phyloP scores from a whole-genome alignment of 2,888 invertebrate genomes.

The Oligia latruncula region DNA sequence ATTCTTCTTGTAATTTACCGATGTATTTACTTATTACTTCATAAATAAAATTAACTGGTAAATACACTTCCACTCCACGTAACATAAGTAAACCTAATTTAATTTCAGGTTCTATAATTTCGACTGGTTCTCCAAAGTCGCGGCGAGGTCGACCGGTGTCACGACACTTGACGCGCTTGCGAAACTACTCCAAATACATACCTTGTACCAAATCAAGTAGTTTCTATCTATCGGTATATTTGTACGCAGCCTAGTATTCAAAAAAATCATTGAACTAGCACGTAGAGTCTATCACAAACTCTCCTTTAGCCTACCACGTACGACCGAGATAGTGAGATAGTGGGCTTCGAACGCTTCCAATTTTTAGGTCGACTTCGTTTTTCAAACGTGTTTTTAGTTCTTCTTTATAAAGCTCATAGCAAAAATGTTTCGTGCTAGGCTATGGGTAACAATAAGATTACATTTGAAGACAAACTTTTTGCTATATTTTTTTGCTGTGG shows the following conservation, averaged over 20 bases:
- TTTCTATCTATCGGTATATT: slow-evolving; percentile 2
- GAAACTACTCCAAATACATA: slow-evolving; percentile 49
- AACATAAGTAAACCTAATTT: slow-evolving; percentile 36
- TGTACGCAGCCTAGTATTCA: slow-evolving; percentile 5
- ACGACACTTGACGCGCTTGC: slow-evolving; percentile 68
- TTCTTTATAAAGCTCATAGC: neutral
- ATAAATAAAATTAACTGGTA: slow-evolving; percentile 5
- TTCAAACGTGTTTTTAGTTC: slow-evolving; percentile 14
- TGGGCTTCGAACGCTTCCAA: neutral
- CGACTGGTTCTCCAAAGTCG: slow-evolving; percentile 59
- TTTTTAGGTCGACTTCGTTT: slow-evolving; percentile 36
- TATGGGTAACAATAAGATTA: slow-evolving; percentile 9
- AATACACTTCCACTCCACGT: slow-evolving; percentile 23
- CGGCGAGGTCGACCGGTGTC: slow-evolving; percentile 71
- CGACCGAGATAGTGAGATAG: neutral
- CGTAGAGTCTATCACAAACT: slow-evolving; percentile 5
- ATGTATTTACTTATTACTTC: neutral
- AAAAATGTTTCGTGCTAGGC: slow-evolving; percentile 23
- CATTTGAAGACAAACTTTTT: slow-evolving; percentile 34
- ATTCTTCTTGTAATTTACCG: neutral
- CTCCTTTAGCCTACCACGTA: slow-evolving; percentile 25
- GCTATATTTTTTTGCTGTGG: slow-evolving; percentile 20
- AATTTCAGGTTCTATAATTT: slow-evolving; percentile 51
- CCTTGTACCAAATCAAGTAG: slow-evolving; percentile 16
- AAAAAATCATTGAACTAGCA: slow-evolving; percentile 6